Base-by-base conservation (phyloP, 2,797 vertebrate species). In the Pseudopleuronectes americanus region DNA sequence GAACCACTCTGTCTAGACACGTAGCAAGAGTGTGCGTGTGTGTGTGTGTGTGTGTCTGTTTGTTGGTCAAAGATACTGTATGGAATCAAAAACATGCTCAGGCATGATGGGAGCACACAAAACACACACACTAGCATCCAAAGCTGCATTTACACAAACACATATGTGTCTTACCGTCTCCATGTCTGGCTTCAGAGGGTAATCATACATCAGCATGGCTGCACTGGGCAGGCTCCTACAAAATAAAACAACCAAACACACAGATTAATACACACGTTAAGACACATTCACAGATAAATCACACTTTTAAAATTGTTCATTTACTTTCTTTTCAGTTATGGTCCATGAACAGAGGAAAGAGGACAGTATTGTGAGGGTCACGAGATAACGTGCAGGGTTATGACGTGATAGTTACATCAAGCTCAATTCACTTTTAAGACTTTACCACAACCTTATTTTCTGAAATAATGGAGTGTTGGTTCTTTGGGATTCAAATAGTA, bases 161-260 rank as follows among this genome's bases (percentile, higher is more conserved):
- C 67, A 60, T 4, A 58, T 21, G 4, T n/a, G 64, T 1, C 87
- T 90, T 92, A 99, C 97, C 96, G 95, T 94, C 80, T 98, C 97
- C 96, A 97, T 97, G 83, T 98, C 96, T 93, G 96, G 94, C 89
- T 98, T 98, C 86, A 96, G 93, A 90, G 97, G 96, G 71, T 96
- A 97, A 87, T 99, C 97, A 96, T 96, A 98, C 96, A 97, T 98
- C 85, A 98, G 95, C 98, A 99, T 99, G 94, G 95, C 96, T 95
- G 95, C 93, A 86, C 60, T 76, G 84, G 84, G 81, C 85, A 81
- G 72, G 76, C 84, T 88, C 88, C 90, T 92, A 23, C 66, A 84
- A 73, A 74, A 77, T 21, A 80, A 71, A 74, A 75, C 48, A 77
- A 22, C 80, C 17, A 73, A 33, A 73, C 12, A 74, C 7, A 62